Evolutionary conservation across 2,113 vertebrate genomes (phyloP).

Genomic region (Triplophysa tibetana): DNA sequence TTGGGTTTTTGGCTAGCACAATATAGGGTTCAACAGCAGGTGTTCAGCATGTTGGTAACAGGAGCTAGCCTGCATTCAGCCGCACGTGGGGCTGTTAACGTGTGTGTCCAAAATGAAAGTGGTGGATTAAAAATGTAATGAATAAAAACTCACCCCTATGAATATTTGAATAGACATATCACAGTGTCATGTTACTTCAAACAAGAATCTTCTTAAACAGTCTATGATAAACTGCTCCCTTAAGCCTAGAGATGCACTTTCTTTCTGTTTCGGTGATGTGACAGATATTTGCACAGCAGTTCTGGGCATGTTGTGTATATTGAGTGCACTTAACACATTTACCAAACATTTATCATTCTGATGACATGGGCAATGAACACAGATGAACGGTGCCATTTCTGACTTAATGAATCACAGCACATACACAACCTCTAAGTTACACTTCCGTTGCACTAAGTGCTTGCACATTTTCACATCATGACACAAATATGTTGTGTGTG

Average conservation of each 20-base stretch:
- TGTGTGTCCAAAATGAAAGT: background rate
- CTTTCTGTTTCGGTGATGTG: slow-evolving; percentile 19
- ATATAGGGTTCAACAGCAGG: slow-evolving; percentile 50
- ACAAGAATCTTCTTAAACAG: background rate
- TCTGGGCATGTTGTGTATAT: slow-evolving; percentile 49
- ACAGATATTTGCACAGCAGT: slow-evolving; percentile 31
- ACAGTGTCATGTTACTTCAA: too few species aligned
- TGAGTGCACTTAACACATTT: slow-evolving; percentile 60
- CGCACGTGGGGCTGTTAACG: background rate
- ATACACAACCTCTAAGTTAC: slow-evolving; percentile 40
- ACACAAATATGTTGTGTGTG: slow-evolving; percentile 40
- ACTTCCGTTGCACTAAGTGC: slow-evolving; percentile 50
- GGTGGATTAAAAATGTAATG: background rate
- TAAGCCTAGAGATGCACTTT: slow-evolving; percentile 30
- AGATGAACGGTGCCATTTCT: slow-evolving; percentile 47
- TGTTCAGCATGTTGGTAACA: slow-evolving; percentile 49
- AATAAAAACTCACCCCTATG: background rate
- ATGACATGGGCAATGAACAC: slow-evolving; percentile 58
- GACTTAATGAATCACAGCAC: slow-evolving; percentile 49
- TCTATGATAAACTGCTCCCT: slow-evolving; percentile 13
- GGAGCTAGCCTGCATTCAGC: slow-evolving; percentile 33
- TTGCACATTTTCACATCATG: slow-evolving; percentile 38
- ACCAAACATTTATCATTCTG: slow-evolving; percentile 53
- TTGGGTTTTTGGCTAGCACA: background rate
- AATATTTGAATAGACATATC: background rate